These are phyloP conservation scores for Calyptomena viridis DNA, from an alignment of 2,113 vertebrate species.

Conservation along the genomic window DNA sequence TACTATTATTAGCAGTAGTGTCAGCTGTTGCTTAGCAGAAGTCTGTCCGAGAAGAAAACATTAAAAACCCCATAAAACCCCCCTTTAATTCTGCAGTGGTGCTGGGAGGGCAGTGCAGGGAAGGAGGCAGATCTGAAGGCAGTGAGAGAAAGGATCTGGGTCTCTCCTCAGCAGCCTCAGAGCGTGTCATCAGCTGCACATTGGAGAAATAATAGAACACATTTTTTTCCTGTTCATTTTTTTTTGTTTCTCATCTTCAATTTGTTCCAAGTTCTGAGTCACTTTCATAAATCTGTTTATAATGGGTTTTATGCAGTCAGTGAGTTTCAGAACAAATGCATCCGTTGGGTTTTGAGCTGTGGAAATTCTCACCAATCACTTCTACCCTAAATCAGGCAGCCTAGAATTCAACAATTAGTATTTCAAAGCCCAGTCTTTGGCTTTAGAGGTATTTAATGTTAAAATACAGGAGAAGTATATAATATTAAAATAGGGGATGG, in stretches of 20 bases:
- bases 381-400: not conserved
- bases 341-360: not conserved
- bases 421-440: not conserved
- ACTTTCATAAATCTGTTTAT: slow-evolving; percentile 15
- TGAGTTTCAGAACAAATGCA: not conserved
- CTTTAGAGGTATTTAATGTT: not conserved
- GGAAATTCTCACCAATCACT: not conserved
- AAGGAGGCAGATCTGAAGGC: not conserved
- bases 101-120: not conserved
- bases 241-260: not conserved
- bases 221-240: not conserved
- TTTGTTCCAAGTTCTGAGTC: slow-evolving; percentile 42
- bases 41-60: not conserved
- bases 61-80: not conserved
- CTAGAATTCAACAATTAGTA: not conserved
- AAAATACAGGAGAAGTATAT: not conserved
- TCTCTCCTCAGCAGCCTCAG: not conserved
- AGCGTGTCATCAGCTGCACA: accelerated
- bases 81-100: not conserved
- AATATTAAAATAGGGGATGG: not conserved
- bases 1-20: not conserved
- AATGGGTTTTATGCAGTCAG: not conserved
- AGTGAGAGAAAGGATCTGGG: not conserved
- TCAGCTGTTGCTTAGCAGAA: not conserved
- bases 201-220: not conserved